phyloP scores from a whole-genome alignment of 1,140 invertebrate species.

The Samia ricini region DNA sequence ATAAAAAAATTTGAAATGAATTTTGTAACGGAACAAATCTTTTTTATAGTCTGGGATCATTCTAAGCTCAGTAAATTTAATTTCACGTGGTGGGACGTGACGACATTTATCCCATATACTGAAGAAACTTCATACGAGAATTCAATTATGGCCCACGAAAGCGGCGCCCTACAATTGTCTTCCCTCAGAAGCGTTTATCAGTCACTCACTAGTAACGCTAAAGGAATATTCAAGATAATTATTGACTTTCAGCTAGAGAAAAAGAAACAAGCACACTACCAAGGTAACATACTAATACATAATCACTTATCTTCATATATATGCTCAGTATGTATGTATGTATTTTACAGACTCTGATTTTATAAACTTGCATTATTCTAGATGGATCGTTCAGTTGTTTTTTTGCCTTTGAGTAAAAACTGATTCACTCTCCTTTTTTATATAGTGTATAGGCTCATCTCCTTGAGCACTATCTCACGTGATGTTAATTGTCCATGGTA shows the following conservation, averaged over 20 bases:
- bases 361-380: too few relatives aligned
- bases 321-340: too few relatives aligned
- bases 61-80: conserved; percentile 89
- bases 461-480: too few relatives aligned
- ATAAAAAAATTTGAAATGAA: too few relatives aligned
- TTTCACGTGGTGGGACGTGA: conserved; percentile 94
- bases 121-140: conserved; percentile 94
- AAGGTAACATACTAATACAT: conserved; percentile 78
- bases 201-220: conserved; percentile 92
- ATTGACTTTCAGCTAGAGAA: conserved; percentile 89
- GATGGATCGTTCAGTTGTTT: too few relatives aligned
- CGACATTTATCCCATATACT: conserved; percentile 88
- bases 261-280: conserved; percentile 83
- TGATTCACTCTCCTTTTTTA: too few relatives aligned
- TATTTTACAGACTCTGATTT: too few relatives aligned
- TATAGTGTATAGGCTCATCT: too few relatives aligned
- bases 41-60: conserved; percentile 90
- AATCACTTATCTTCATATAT: too few relatives aligned
- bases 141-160: conserved; percentile 89
- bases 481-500: too few relatives aligned
- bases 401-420: too few relatives aligned
- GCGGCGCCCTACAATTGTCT: conserved; percentile 87
- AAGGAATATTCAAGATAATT: conserved; percentile 90
- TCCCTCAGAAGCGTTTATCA: conserved; percentile 93
- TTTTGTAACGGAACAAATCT: neutral